Conservation (phyloP, 2,113 vertebrate genomes). For the Podocnemis expansa region DNA sequence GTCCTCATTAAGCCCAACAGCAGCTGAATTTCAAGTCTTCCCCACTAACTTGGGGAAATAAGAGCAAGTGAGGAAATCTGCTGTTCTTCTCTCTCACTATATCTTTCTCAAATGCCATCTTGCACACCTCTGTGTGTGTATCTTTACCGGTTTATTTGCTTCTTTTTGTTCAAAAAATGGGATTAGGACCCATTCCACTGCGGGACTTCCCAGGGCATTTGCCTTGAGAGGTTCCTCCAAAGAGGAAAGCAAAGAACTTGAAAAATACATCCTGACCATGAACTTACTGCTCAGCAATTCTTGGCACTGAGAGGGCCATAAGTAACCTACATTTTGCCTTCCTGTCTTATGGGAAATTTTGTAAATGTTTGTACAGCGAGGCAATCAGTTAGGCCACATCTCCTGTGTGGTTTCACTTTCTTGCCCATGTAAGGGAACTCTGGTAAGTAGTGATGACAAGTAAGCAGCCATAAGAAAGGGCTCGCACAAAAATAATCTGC, state of each 20-base stretch:
- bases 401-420: not conserved
- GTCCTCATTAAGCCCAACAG: fast-evolving
- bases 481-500: constrained; percentile 31
- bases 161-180: not conserved
- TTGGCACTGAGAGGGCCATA: constrained; percentile 42
- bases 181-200: not conserved
- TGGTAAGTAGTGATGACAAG: not conserved
- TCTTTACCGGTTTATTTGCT: not conserved
- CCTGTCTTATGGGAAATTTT: not conserved
- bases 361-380: constrained; percentile 25
- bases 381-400: not conserved
- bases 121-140: not conserved
- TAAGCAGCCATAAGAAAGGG: not conserved
- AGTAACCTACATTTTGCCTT: constrained; percentile 27
- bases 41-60: not conserved
- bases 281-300: not conserved
- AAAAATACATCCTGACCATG: not conserved
- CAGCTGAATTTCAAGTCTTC: not conserved
- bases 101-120: not conserved
- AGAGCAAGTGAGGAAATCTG: not conserved
- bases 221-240: not conserved
- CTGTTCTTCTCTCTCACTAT: fast-evolving
- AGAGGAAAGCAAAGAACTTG: not conserved
- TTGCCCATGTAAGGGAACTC: constrained; percentile 73
- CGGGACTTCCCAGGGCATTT: not conserved